Base-by-base conservation (phyloP, 1,140 invertebrate genomes). In the Anastrepha obliqua region DNA sequence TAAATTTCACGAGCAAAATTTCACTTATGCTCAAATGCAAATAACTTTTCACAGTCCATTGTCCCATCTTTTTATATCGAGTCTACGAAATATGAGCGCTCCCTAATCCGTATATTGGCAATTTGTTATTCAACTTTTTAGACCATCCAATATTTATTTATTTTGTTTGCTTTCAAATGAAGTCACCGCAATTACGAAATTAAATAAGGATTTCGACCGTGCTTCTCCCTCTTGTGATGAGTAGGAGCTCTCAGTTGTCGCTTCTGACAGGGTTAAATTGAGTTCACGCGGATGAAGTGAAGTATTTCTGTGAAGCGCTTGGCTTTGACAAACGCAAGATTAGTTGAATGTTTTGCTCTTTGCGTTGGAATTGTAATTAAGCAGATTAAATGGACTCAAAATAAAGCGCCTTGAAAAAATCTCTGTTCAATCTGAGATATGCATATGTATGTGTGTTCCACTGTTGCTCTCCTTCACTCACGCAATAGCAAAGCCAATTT, bases 201-300 rank as follows among this genome's bases (percentile, higher is more conserved):
- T 15, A 13, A 29, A 42, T 67, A 13, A 42, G 65, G 29, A 42
- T 13, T 39, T 20, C 0, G 20, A 39, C 17, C n/a, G 62, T 64
- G 62, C 20, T n/a, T 20, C 4, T 20, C 4, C 20, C 62, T 2
- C n/a, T 64, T 6, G n/a, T 20, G 62, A 64, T 20, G n/a, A 20
- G 62, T 42, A 39, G 65, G 39, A 13, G 9, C 65, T 67, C 13
- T 64, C 39, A 42, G 1, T n/a, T 67, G 29, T 42, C 64, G 39
- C 64, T 67, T 67, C 64, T 67, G 64, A 67, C 29, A 67, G 29
- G 65, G 65, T 67, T 67, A 67, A 67, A 67, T 29, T 39, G 65
- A 67, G 65, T 67, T 67, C 29, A 67, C 65, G 29, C 65, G 29
- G n/a, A 9, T 39, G 11, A 9, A 42, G 20, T 67, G 29, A 67